These are phyloP conservation scores for Ormyrus rosae DNA, from an alignment of 2,888 invertebrate species.

Conservation along the genomic window DNA sequence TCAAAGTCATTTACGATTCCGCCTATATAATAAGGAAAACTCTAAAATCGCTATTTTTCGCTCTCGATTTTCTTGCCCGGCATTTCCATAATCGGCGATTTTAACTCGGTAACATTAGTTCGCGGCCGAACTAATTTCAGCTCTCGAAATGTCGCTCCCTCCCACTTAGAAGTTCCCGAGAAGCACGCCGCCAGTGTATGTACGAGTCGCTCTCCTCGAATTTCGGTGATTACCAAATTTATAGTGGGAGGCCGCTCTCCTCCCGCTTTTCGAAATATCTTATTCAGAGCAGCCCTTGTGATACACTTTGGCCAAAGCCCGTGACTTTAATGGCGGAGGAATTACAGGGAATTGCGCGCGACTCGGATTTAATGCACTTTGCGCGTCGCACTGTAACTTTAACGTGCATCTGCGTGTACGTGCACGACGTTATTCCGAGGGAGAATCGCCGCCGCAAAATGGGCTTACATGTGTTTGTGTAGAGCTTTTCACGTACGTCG, in stretches of 20 bases:
- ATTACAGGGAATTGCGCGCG: constrained; percentile 12
- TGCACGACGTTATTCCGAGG: not conserved
- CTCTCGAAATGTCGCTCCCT: no score
- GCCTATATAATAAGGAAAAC: no score
- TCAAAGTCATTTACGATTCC: no score
- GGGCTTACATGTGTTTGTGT: not conserved
- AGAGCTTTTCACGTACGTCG: not conserved
- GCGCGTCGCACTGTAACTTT: not conserved
- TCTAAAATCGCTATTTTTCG: no score
- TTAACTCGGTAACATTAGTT: constrained; percentile 5
- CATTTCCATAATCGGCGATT: not conserved
- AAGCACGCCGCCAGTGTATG: no score
- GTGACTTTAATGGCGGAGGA: constrained; percentile 27
- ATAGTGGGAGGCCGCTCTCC: not conserved
- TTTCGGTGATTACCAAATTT: not conserved
- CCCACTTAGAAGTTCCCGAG: no score
- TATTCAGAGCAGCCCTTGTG: not conserved
- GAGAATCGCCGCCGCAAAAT: not conserved
- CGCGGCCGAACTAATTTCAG: not conserved
- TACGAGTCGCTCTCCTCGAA: not conserved
- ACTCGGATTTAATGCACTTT: constrained; percentile 43
- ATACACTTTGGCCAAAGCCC: not conserved
- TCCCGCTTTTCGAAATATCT: not conserved
- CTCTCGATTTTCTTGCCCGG: no score
- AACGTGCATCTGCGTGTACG: constrained; percentile 2